Evolutionary conservation across 2,888 invertebrate genomes (phyloP), one percentile per base, ranked within the genome.

Genomic region (Cerceris rybyensis): DNA sequence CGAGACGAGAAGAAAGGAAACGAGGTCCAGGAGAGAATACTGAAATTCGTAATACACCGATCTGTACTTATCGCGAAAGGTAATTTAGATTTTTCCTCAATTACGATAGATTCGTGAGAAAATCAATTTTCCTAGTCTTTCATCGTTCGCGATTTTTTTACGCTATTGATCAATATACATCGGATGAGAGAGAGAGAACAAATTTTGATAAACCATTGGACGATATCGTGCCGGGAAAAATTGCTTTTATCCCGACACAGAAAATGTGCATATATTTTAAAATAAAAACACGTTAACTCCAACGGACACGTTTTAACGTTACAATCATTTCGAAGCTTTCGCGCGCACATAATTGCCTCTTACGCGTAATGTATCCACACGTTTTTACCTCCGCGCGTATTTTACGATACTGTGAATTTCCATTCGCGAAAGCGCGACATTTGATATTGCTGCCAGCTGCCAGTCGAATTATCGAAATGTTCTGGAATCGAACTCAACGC

Each of bases 81-180:
- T 85, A 87, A 89, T 90, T 89, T 87, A 87, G 86, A 88, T 86
- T 88, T 88, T 90, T 88, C 82, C n/a, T 71, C 72, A 81, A 89
- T 88, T 86, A 81, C 80, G 68, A 59, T 50, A 57, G 57, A 63
- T 70, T 75, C 59, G 70, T 11, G 39, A 50, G 17, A 52, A 50
- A 41, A 11, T 50, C 41, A 13, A 60, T 60, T 52, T 42, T 54
- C 9, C 13, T 52, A 7, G 7, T 11, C 9, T 42, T 16, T n/a
- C 50, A 50, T 50, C n/a, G n/a, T 50, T 50, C 50, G 50, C 50
- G 46, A 46, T 46, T 6, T 46, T 46, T 46, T 6, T 1, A 28
- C 28, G 1, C 2, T 28, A 28, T 2, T 6, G 46, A 5, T 11
- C 8, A 11, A 11, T 46, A 6, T 46, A 46, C 46, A 46, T 1